Evolutionary conservation across 37 sponge, comb jelly and placozoan species (phyloP).

Genomic region (Aphrocallistes beatrix): DNA sequence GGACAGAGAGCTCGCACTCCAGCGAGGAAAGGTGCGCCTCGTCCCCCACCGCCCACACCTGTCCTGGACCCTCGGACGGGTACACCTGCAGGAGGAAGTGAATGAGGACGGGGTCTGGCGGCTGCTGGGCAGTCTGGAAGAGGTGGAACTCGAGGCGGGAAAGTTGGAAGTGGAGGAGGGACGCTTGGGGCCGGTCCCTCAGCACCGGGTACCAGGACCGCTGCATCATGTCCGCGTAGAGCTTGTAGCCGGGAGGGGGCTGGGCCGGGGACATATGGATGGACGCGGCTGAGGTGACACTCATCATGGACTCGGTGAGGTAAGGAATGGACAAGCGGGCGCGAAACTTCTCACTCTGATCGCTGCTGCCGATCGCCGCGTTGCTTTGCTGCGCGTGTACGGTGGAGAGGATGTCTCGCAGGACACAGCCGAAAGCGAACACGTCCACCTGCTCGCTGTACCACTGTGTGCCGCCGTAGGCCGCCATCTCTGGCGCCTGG

Average conservation of each 20-base stretch:
- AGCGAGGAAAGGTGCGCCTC: not conserved
- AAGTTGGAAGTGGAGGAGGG: not conserved
- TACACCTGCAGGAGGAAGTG: not conserved
- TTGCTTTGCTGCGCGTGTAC: not conserved
- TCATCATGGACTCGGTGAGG: not conserved
- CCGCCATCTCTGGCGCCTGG: not conserved
- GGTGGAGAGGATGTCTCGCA: not conserved
- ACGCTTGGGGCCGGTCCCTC: not conserved
- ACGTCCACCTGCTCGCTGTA: not conserved
- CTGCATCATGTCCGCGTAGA: not conserved
- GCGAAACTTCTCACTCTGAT: not conserved
- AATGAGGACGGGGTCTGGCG: not conserved
- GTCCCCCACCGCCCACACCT: not conserved
- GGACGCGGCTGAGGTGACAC: not conserved
- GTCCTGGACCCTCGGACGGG: not conserved
- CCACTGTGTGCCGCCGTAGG: not conserved
- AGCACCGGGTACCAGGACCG: not conserved
- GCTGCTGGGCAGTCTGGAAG: not conserved
- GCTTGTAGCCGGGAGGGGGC: not conserved
- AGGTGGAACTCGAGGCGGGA: constrained; percentile 10
- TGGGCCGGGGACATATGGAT: not conserved
- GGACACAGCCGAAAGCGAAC: not conserved
- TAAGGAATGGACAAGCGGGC: too few species aligned
- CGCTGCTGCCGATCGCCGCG: not conserved
- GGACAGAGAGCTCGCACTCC: not conserved